These are phyloP conservation scores for Apocrypta bakeri DNA, from an alignment of 1,140 invertebrate species.

Conservation along the genomic window DNA sequence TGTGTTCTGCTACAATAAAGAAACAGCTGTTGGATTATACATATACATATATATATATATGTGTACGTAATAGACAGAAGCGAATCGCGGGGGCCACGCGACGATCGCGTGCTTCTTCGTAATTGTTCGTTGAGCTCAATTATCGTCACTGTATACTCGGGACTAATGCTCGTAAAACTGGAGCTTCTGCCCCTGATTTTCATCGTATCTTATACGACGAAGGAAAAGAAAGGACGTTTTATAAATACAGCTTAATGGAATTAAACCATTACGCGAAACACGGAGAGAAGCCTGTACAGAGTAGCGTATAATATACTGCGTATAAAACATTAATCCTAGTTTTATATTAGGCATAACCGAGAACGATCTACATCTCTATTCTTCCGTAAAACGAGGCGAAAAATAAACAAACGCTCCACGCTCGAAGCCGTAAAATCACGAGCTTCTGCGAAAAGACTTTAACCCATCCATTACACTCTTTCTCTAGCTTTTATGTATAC, in stretches of 20 bases:
- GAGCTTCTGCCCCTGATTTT: background rate
- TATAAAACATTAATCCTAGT: too few species aligned
- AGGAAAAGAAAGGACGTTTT: too few species aligned
- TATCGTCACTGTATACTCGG: slow-evolving; percentile 48
- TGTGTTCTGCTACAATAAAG: background rate
- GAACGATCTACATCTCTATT: background rate
- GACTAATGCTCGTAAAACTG: slow-evolving; percentile 41
- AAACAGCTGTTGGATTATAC: background rate
- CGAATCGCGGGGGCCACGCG: slow-evolving; percentile 38
- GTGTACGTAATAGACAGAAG: background rate
- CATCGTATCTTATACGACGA: background rate
- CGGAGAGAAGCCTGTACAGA: too few species aligned
- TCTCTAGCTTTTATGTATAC: background rate
- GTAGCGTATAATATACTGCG: too few species aligned
- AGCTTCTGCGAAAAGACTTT: slow-evolving; percentile 12
- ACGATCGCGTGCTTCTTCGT: slow-evolving; percentile 53
- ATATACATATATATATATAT: background rate
- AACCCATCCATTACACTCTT: background rate
- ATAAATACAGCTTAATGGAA: too few species aligned
- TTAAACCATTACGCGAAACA: too few species aligned
- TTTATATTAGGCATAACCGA: too few species aligned
- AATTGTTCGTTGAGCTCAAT: slow-evolving; percentile 68
- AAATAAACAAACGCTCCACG: background rate
- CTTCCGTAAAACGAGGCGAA: slow-evolving; percentile 4
- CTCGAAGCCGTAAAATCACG: slow-evolving; percentile 3